These are phyloP conservation scores for Diarsia mendica DNA, from an alignment of 2,888 invertebrate genomes.

Conservation along the genomic window DNA sequence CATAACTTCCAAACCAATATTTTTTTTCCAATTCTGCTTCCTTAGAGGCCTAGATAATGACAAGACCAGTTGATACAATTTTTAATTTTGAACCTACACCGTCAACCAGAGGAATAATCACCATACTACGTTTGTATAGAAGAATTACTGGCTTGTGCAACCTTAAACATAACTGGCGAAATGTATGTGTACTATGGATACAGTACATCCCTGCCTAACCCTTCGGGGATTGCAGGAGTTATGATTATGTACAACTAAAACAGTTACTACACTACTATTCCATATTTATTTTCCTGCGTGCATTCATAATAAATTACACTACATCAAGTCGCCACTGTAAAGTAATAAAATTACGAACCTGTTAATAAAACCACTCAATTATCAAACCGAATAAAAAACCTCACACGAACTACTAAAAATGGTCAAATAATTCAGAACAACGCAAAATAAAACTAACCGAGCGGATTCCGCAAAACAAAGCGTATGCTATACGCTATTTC, in stretches of 20 bases:
- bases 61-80: no score
- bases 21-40: no score
- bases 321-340: not conserved
- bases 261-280: not conserved
- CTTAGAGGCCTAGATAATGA: no score
- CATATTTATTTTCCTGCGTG: not conserved
- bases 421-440: constrained; percentile 13
- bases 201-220: no score
- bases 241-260: not conserved
- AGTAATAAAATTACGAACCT: not conserved
- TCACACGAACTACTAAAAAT: not conserved
- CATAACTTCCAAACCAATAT: no score
- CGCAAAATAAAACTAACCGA: constrained; percentile 29
- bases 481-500: constrained; percentile 51
- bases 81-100: no score
- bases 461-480: constrained; percentile 59
- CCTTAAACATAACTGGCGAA: no score
- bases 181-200: no score
- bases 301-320: not conserved
- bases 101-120: no score
- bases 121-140: no score
- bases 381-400: constrained; percentile 9
- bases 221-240: no score
- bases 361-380: constrained; percentile 4
- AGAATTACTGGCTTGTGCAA: no score